A percentile compares a stretch with the other conserved stretches of the same genome.
These are phyloP conservation scores for Pagrus major DNA, from an alignment of 2,113 vertebrate genomes.

Conservation along the genomic window DNA sequence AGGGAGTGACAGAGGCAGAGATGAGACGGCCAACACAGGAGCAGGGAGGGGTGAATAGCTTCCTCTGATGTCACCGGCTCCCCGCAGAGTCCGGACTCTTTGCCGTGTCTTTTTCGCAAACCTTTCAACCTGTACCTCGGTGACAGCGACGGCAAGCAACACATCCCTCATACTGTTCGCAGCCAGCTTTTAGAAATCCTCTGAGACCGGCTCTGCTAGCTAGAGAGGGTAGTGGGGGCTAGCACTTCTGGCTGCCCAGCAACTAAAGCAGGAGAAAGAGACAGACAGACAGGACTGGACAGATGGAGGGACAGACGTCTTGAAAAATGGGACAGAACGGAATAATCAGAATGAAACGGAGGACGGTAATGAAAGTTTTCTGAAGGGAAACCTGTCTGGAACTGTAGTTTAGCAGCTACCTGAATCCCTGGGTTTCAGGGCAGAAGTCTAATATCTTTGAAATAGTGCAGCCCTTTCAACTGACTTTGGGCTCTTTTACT, in stretches of 20 bases:
- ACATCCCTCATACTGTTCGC: slow-evolving; percentile 67
- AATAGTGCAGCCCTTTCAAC: slow-evolving; percentile 53
- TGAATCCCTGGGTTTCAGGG: slow-evolving; percentile 15
- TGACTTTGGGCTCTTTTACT: slow-evolving; percentile 29
- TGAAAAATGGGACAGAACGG: neutral
- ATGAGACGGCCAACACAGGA: slow-evolving; percentile 56
- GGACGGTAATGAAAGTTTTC: slow-evolving; percentile 32
- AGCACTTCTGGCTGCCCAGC: slow-evolving; percentile 32
- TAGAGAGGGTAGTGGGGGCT: neutral
- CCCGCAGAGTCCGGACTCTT: slow-evolving; percentile 34
- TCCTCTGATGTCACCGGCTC: slow-evolving; percentile 63
- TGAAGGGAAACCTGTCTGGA: slow-evolving; percentile 25
- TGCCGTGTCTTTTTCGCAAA: slow-evolving; percentile 49
- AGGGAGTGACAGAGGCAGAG: slow-evolving; percentile 52
- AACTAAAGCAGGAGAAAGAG: slow-evolving; percentile 11
- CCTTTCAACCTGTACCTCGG: slow-evolving; percentile 62
- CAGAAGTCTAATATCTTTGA: slow-evolving; percentile 57
- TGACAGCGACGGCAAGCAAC: slow-evolving; percentile 59
- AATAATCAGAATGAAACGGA: slow-evolving; percentile 45
- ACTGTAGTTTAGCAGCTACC: slow-evolving; percentile 17
- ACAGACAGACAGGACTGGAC: neutral
- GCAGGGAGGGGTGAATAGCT: slow-evolving; percentile 44
- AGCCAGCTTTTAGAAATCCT: slow-evolving; percentile 73
- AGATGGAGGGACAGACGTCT: neutral
- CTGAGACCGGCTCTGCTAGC: slow-evolving; percentile 51